These are phyloP conservation scores for Limulus polyphemus DNA, from an alignment of 2,888 invertebrate genomes.

Conservation along the genomic window DNA sequence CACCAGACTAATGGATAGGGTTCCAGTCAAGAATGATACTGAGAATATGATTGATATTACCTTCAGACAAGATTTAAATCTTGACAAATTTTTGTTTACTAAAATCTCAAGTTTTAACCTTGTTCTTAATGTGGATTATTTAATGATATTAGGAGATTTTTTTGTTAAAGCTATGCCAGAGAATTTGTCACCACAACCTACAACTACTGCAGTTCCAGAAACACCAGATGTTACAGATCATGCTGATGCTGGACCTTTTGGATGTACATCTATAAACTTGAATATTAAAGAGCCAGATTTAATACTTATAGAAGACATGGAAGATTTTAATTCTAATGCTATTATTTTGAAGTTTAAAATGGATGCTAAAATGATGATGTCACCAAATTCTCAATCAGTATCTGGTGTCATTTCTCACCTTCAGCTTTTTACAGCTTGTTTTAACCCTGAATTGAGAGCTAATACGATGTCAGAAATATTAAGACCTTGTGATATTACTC, in stretches of 20 bases:
- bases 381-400: constrained; percentile 58
- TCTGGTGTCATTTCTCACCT: constrained; percentile 64
- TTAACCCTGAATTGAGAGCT: constrained; percentile 48
- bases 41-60: constrained; percentile 70
- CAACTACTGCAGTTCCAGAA: too few species aligned
- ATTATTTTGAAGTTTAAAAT: constrained; percentile 67
- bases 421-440: constrained; percentile 58
- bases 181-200: too few species aligned
- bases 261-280: constrained; percentile 46
- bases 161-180: too few species aligned
- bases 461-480: constrained; percentile 48
- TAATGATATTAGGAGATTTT: constrained; percentile 72
- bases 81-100: too few species aligned
- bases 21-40: constrained; percentile 35
- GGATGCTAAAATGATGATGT: constrained; percentile 53
- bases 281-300: constrained; percentile 87
- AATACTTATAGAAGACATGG: constrained; percentile 70
- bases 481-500: constrained; percentile 63
- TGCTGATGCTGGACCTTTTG: too few species aligned
- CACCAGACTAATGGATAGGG: constrained; percentile 27
- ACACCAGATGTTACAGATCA: too few species aligned
- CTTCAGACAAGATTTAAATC: constrained; percentile 43
- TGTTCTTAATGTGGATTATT: constrained; percentile 80
- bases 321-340: constrained; percentile 61
- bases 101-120: constrained; percentile 50